A percentile compares a stretch with the other conserved stretches of the same genome.
Evolutionary conservation across 2,888 invertebrate species (phyloP).

Genomic region (Lepetodrilus schrolli): DNA sequence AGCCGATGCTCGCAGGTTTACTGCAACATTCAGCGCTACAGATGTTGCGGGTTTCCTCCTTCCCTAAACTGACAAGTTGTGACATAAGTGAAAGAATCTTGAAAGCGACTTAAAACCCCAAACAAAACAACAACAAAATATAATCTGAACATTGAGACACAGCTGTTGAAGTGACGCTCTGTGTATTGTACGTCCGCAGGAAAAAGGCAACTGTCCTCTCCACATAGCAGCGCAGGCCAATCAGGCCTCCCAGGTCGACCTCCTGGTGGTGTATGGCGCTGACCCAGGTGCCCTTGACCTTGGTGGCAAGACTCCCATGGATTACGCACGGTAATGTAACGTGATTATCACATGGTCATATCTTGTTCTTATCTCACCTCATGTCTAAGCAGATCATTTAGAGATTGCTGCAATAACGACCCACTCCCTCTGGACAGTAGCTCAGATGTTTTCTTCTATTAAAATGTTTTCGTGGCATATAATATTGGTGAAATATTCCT

Average conservation of each 20-base stretch:
- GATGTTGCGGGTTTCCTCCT: background rate
- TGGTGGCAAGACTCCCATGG: constrained; percentile 75
- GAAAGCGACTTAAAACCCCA: background rate
- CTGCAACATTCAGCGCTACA: background rate
- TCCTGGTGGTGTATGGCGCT: constrained; percentile 93
- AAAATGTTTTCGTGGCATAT: too few species aligned
- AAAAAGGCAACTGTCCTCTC: constrained; percentile 91
- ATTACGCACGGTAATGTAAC: constrained; percentile 72
- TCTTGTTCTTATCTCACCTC: background rate
- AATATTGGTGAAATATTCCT: too few species aligned
- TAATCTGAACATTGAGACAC: background rate
- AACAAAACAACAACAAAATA: background rate
- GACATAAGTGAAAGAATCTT: too few species aligned
- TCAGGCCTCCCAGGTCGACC: constrained; percentile 92
- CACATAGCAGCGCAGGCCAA: constrained; percentile 96
- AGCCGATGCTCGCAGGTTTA: too few species aligned
- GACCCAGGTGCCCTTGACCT: constrained; percentile 89
- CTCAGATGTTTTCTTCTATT: too few species aligned
- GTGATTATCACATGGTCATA: background rate
- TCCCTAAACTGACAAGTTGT: too few species aligned
- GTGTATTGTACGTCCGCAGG: constrained; percentile 78
- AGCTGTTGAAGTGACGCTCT: background rate
- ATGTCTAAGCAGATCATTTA: too few species aligned
- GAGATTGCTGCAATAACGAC: too few species aligned
- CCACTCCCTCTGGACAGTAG: too few species aligned